Evolutionary conservation across 1,140 invertebrate species (phyloP).

Genomic region (Bombus impatiens): DNA sequence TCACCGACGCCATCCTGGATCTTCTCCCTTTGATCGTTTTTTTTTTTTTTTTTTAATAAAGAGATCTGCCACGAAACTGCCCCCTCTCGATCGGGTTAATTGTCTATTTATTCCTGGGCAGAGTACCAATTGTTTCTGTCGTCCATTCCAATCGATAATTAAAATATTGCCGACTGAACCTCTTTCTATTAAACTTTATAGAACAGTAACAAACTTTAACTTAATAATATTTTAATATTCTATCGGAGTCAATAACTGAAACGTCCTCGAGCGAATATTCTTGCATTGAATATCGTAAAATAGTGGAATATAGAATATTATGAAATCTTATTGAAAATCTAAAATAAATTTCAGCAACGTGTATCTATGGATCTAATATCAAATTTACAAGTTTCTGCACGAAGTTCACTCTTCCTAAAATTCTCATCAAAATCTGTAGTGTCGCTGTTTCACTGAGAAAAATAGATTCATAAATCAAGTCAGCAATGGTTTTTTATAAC

Average conservation of each 20-base stretch:
- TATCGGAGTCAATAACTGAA: not conserved
- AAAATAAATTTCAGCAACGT: too few species aligned
- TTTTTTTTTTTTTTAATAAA: not conserved
- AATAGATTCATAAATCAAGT: too few species aligned
- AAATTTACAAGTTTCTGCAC: too few species aligned
- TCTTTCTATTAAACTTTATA: not conserved
- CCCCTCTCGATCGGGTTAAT: not conserved
- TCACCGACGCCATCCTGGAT: constrained; percentile 66
- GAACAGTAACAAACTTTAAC: not conserved
- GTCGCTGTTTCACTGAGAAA: too few species aligned
- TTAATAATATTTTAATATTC: not conserved
- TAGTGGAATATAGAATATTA: too few species aligned
- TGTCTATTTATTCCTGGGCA: not conserved
- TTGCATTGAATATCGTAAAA: too few species aligned
- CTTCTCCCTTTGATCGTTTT: constrained; percentile 23
- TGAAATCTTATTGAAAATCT: too few species aligned
- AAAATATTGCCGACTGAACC: not conserved
- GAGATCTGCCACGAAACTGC: too few species aligned
- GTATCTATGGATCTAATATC: too few species aligned
- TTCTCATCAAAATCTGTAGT: too few species aligned
- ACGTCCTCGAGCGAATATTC: not conserved
- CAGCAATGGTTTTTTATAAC: too few species aligned
- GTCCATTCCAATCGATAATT: not conserved
- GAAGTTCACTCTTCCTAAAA: too few species aligned
- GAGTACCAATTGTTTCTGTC: not conserved